These are phyloP conservation scores for Rhizomys pruinosus DNA, from an alignment of 2,113 vertebrate genomes.

Conservation along the genomic window DNA sequence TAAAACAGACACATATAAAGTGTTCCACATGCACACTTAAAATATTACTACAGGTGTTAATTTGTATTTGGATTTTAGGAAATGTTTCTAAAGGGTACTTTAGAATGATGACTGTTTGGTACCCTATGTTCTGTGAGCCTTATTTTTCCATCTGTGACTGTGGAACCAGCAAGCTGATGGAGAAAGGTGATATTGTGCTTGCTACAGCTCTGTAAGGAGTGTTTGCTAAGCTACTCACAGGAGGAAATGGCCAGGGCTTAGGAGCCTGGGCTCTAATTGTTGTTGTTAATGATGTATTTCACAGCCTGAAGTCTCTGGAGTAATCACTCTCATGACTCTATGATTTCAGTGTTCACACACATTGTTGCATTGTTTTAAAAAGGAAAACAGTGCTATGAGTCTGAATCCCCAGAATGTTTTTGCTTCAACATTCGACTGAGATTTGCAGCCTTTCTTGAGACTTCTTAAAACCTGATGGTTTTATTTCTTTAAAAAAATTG, in stretches of 20 bases:
- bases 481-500: constrained; percentile 33
- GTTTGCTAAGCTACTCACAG: constrained; percentile 46
- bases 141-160: not conserved
- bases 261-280: constrained; percentile 14
- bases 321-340: not conserved
- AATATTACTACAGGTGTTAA: not conserved
- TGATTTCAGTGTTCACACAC: not conserved
- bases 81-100: constrained; percentile 39
- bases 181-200: constrained; percentile 18
- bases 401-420: constrained; percentile 39
- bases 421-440: constrained; percentile 57
- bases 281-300: constrained; percentile 37
- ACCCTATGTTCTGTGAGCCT: not conserved
- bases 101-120: not conserved
- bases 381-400: constrained; percentile 38
- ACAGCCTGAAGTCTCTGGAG: constrained; percentile 31
- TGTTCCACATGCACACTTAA: constrained; percentile 19
- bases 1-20: not conserved
- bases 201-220: not conserved
- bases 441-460: constrained; percentile 1
- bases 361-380: constrained; percentile 46
- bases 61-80: constrained; percentile 47
- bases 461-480: constrained; percentile 11
- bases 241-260: constrained; percentile 10
- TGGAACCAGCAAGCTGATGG: not conserved